Evolutionary conservation across 2,888 invertebrate genomes (phyloP).

Genomic region (Pherbina coryleti): DNA sequence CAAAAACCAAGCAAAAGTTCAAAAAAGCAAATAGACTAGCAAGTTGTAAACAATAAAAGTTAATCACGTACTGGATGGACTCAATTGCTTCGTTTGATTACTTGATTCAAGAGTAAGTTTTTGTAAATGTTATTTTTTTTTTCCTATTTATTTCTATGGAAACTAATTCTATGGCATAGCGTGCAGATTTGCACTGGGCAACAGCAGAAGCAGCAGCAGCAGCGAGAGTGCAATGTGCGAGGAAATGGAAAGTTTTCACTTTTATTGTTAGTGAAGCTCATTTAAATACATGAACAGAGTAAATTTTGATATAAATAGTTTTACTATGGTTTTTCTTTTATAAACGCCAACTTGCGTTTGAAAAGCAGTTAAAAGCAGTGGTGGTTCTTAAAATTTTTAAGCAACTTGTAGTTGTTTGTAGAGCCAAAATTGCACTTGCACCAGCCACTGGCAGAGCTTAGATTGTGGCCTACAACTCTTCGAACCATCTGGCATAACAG

Average conservation of each 20-base stretch:
- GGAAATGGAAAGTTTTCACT: too few species aligned
- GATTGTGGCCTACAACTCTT: too few species aligned
- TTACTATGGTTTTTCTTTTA: too few species aligned
- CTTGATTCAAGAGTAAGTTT: background rate
- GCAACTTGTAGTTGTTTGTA: too few species aligned
- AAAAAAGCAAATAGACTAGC: conserved; percentile 1
- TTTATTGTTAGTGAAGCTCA: too few species aligned
- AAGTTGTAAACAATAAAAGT: conserved; percentile 26
- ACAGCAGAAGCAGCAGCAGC: background rate
- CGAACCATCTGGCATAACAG: background rate
- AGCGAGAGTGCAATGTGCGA: background rate
- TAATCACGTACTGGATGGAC: conserved; percentile 21
- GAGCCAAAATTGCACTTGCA: too few species aligned
- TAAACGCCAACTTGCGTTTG: too few species aligned
- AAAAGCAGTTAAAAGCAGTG: too few species aligned
- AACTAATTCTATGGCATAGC: background rate
- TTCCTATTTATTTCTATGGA: background rate
- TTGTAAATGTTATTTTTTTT: background rate
- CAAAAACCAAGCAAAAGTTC: background rate
- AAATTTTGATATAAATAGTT: too few species aligned
- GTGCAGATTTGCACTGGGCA: background rate
- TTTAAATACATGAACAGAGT: too few species aligned
- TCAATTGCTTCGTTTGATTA: conserved; percentile 15
- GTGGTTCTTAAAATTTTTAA: too few species aligned
- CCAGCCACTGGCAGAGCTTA: too few species aligned